These are phyloP conservation scores for Clarias fuscus DNA, from an alignment of 2,797 vertebrate genomes.

Conservation along the genomic window DNA sequence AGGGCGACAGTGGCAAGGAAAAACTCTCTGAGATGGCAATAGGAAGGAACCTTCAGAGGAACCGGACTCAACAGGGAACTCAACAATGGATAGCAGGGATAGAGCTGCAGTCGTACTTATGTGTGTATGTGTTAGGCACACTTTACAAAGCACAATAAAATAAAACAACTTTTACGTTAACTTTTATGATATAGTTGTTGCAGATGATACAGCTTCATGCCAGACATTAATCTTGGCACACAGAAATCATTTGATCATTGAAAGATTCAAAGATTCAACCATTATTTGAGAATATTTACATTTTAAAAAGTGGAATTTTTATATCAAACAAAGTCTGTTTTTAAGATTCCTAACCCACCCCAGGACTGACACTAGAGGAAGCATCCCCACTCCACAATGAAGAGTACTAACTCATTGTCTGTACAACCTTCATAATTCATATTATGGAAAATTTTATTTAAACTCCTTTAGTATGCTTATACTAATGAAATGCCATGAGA, in stretches of 20 bases:
- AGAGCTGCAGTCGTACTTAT: too few relatives aligned
- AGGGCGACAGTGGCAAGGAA: too few relatives aligned
- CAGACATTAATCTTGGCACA: background rate
- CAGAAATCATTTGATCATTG: background rate
- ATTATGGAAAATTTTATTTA: too few relatives aligned
- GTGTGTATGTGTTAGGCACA: too few relatives aligned
- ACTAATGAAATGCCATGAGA: conserved; percentile 23
- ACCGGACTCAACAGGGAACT: too few relatives aligned
- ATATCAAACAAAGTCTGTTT: background rate
- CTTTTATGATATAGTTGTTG: too few relatives aligned
- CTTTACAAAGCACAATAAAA: background rate
- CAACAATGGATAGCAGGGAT: too few relatives aligned
- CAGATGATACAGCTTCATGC: background rate
- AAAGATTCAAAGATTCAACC: background rate
- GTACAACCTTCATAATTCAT: background rate
- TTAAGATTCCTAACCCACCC: background rate
- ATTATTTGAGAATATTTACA: background rate
- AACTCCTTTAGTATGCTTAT: background rate
- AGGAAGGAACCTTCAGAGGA: too few relatives aligned
- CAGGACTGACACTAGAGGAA: background rate
- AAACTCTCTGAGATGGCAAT: too few relatives aligned
- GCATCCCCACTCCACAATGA: background rate
- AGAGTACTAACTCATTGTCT: background rate
- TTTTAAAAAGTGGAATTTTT: background rate
- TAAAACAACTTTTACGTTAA: background rate